phyloP scores from a whole-genome alignment of 2,113 vertebrate species.

The Nothocercus nigrocapillus region DNA sequence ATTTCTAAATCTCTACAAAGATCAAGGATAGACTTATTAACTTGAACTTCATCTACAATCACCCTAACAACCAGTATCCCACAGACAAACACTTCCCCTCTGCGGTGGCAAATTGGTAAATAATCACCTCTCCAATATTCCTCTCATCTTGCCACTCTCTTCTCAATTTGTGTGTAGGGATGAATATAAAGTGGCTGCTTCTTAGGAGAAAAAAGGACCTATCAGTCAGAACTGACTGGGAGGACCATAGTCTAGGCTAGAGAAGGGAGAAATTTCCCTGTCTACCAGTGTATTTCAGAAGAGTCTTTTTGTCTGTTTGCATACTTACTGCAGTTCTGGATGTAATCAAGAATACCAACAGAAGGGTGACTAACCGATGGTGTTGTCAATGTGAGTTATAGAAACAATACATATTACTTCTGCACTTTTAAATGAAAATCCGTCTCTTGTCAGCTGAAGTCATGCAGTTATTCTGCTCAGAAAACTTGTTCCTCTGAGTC shows the following conservation, averaged over 20 bases:
- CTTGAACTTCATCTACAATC: constrained; percentile 36
- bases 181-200: not conserved
- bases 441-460: not conserved
- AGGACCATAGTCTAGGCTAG: not conserved
- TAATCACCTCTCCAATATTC: not conserved
- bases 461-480: not conserved
- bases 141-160: not conserved
- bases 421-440: not conserved
- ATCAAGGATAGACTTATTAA: constrained; percentile 25
- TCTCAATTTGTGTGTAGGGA: not conserved
- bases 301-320: not conserved
- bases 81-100: constrained; percentile 2
- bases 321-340: not conserved
- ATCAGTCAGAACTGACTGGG: not conserved
- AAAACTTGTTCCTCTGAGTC: constrained; percentile 25
- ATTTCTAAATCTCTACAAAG: not conserved
- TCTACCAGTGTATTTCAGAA: not conserved
- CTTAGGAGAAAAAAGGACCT: not conserved
- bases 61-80: not conserved
- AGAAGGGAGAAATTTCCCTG: not conserved
- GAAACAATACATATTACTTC: not conserved
- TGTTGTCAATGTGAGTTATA: not conserved
- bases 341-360: not conserved
- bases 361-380: constrained; percentile 2
- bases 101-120: constrained; percentile 3